Percentiles rank a stretch among this genome's conserved stretches.
Evolutionary conservation across 2,888 invertebrate species (phyloP).

Genomic region (Zele albiditarsus): DNA sequence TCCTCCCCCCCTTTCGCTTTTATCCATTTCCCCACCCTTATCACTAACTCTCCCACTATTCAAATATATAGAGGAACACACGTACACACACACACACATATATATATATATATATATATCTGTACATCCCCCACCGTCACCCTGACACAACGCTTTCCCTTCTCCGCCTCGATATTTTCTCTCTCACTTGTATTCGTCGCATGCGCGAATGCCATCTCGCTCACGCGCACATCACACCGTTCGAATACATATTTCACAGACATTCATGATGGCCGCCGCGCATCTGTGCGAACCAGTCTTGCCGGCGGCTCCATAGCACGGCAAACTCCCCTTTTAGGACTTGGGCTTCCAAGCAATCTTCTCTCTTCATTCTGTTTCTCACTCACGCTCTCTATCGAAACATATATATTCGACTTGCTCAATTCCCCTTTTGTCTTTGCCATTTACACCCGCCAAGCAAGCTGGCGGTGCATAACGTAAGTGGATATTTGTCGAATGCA

Average conservation of each 20-base stretch:
- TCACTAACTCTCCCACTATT: not conserved
- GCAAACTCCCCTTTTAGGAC: slow-evolving; percentile 46
- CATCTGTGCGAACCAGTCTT: slow-evolving; percentile 71
- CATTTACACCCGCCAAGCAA: not conserved
- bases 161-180: slow-evolving; percentile 39
- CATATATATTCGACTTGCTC: slow-evolving; percentile 25
- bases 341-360: slow-evolving; percentile 53
- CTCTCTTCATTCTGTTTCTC: slow-evolving; percentile 27
- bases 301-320: slow-evolving; percentile 40
- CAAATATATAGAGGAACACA: too few relatives aligned
- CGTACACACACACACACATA: slow-evolving; percentile 35
- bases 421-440: slow-evolving; percentile 23
- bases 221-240: slow-evolving; percentile 37
- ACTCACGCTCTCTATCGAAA: slow-evolving; percentile 11
- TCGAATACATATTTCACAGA: slow-evolving; percentile 73
- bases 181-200: slow-evolving; percentile 13
- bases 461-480: not conserved
- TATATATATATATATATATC: not conserved
- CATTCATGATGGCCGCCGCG: slow-evolving; percentile 73
- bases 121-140: slow-evolving; percentile 18
- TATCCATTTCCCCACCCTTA: slow-evolving; percentile 23
- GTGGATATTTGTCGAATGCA: not conserved
- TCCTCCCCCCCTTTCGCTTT: slow-evolving; percentile 21
- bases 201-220: not conserved
- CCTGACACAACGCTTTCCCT: slow-evolving; percentile 28